Conservation (phyloP, 2,888 invertebrate genomes). For the Isotomurus palustris region DNA sequence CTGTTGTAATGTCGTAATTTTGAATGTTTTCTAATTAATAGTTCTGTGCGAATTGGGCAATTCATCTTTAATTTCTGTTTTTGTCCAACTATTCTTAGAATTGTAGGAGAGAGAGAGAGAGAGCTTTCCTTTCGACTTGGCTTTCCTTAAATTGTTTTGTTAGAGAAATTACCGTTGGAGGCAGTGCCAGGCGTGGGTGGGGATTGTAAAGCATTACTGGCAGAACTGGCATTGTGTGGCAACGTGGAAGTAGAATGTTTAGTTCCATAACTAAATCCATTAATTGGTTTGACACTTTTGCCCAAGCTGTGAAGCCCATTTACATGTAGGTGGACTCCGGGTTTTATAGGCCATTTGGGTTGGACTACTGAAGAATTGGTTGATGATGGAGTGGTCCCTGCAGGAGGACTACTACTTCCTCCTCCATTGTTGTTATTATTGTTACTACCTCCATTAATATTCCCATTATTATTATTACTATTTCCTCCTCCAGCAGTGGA, state of each 20-base stretch:
- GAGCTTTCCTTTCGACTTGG: no score
- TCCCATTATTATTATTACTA: conserved; percentile 8
- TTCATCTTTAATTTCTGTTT: no score
- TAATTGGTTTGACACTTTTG: conserved; percentile 45
- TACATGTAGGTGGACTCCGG: conserved; percentile 81
- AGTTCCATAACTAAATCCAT: conserved; percentile 47
- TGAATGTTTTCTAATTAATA: no score
- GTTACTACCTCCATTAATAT: conserved; percentile 5
- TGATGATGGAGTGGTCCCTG: conserved; percentile 14
- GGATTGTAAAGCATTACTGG: no score
- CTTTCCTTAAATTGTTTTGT: no score
- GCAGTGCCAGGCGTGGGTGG: no score
- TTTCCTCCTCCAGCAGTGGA: conserved; percentile 14
- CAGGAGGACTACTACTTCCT: conserved; percentile 2
- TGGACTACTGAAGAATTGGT: conserved; percentile 45
- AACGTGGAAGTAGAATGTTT: conserved; percentile 41
- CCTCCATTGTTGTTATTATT: conserved; percentile 4
- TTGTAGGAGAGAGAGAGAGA: no score
- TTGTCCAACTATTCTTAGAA: no score
- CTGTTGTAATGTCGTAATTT: no score
- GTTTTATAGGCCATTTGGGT: conserved; percentile 79
- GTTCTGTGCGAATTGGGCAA: no score
- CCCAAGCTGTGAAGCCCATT: conserved; percentile 70
- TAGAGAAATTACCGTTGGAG: no score
- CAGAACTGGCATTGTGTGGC: conserved; percentile 11